Evolutionary conservation across 1,140 invertebrate species (phyloP).

Genomic region (Tribolium castaneum): DNA sequence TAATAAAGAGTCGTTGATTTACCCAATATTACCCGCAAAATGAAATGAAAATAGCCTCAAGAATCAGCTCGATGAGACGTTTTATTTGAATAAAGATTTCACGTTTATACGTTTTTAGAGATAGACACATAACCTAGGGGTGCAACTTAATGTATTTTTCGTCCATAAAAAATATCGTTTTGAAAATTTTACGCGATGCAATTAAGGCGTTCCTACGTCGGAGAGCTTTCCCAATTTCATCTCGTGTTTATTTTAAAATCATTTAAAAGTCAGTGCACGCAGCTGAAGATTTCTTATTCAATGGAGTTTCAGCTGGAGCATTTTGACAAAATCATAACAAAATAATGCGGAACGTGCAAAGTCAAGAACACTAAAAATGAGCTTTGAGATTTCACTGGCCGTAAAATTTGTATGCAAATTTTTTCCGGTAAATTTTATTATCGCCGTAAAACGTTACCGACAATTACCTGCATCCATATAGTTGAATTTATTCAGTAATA

Average conservation of each 20-base stretch:
- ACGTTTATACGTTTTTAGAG: conserved; percentile 43
- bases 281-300: conserved; percentile 31
- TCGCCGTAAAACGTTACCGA: conserved; percentile 44
- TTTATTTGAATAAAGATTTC: conserved; percentile 49
- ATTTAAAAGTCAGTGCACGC: conserved; percentile 40
- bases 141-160: conserved; percentile 22
- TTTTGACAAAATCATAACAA: conserved; percentile 50
- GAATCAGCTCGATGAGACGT: conserved; percentile 44
- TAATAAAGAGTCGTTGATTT: conserved; percentile 44
- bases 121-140: conserved; percentile 18
- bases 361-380: conserved; percentile 50
- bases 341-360: conserved; percentile 48
- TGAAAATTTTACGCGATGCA: conserved; percentile 2
- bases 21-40: conserved; percentile 40
- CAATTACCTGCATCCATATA: conserved; percentile 44
- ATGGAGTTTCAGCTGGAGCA: conserved; percentile 26
- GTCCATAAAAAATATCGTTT: conserved; percentile 11
- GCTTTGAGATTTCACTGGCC: conserved; percentile 48
- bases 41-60: conserved; percentile 48
- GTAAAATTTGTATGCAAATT: conserved; percentile 55
- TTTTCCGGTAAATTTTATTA: conserved; percentile 51
- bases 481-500: conserved; percentile 43
- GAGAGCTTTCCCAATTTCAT: conserved; percentile 7
- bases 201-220: not conserved
- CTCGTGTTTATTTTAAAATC: conserved; percentile 42